phyloP scores from a whole-genome alignment of 2,113 vertebrate genomes.

The Genyomyrus donnyi region DNA sequence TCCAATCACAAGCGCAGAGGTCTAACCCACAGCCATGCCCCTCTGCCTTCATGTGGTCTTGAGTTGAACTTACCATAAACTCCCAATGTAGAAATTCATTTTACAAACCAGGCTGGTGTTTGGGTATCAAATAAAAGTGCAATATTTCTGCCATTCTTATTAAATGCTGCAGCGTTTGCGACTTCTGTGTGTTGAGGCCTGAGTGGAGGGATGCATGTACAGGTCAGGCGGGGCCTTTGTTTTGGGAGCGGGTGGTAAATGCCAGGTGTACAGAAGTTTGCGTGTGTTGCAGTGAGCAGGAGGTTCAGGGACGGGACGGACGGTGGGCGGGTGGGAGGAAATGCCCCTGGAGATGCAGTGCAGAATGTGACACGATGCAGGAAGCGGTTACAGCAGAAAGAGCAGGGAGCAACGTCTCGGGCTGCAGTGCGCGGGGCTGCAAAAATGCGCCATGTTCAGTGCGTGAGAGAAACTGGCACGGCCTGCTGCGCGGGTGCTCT shows the following conservation, averaged over 20 bases:
- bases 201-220: not conserved
- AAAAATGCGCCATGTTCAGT: not conserved
- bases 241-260: not conserved
- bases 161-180: not conserved
- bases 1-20: not conserved
- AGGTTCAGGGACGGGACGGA: not conserved
- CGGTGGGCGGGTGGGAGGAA: not conserved
- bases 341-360: not conserved
- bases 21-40: not conserved
- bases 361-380: slow-evolving; percentile 11
- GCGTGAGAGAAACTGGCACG: not conserved
- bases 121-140: not conserved
- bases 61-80: not conserved
- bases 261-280: not conserved
- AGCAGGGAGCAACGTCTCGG: not conserved
- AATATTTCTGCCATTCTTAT: not conserved
- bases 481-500: not conserved
- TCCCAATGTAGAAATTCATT: not conserved
- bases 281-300: not conserved
- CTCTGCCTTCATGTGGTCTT: not conserved
- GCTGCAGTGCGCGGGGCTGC: not conserved
- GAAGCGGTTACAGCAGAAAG: slow-evolving; percentile 30
- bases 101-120: not conserved
- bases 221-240: not conserved
- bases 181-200: not conserved